Evolutionary conservation across 2,797 vertebrate species (phyloP), one percentile per base, ranked within the genome.

Genomic region (Decapterus maruadsi): DNA sequence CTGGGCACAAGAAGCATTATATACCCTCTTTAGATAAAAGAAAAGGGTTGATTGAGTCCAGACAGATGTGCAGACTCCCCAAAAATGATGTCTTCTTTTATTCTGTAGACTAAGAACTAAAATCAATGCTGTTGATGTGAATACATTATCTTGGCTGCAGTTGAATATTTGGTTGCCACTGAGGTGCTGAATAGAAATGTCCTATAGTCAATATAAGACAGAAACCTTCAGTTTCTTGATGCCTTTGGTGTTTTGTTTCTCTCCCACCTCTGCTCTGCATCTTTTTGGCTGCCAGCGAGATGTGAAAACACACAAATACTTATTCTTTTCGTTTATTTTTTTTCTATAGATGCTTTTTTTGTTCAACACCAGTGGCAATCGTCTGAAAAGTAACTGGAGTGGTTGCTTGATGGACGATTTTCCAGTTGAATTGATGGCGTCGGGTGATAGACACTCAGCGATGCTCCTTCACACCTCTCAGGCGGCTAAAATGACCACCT

Each of bases 361-460:
- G 68, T 73, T 42, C 56, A 62, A 84, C 50, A 67, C 46, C 62
- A 70, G 66, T 71, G 31, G 36, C 81, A 67, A 71, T 54, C 20
- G 63, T 51, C 53, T 54, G 59, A 55, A 69, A 66, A 55, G 68
- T 55, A 51, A 77, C 38, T n/a, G 1, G 48, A 67, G 69, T 48
- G 72, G 72, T 57, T 78, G 64, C 81, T 77, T 75, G 75, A 85
- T 69, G 72, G 73, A 80, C 62, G 75, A 61, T 85, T 87, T 84
- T 87, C 70, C 63, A 77, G 74, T 45, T 72, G 69, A 83, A 82
- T 78, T 87, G 76, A 85, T 80, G 12, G 2, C 2, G 13, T 56
- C 53, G 68, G 61, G 40, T 78, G 68, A 81, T 61, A 60, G 77
- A 78, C 73, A 61, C 75, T 79, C 34, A 73, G 40, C 53, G 26